A percentile compares a stretch with the other conserved stretches of the same genome.
Conservation (phyloP, 1,140 invertebrate genomes). For the Musca vetustissima region DNA sequence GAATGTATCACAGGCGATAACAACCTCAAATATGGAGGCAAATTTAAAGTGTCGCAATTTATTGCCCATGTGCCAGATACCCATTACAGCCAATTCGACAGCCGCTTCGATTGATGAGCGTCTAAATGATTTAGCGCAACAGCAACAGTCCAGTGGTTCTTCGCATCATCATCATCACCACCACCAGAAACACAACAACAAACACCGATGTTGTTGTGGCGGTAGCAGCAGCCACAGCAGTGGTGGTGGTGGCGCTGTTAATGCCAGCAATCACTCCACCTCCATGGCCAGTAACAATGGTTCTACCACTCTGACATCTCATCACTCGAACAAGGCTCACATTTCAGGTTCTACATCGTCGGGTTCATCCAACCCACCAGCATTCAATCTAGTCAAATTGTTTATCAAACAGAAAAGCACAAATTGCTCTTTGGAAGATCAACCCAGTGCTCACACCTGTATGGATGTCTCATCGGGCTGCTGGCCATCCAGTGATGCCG, state of each 20-base stretch:
- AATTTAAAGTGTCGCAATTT: conserved; percentile 58
- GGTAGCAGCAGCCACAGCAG: neutral
- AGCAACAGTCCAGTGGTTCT: conserved; percentile 48
- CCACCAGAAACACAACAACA: conserved; percentile 31
- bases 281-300: conserved; percentile 55
- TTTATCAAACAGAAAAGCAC: conserved; percentile 86
- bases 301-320: conserved; percentile 3
- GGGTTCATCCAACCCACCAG: conserved; percentile 50
- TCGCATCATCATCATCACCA: conserved; percentile 35
- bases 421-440: conserved; percentile 60
- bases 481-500: conserved; percentile 59
- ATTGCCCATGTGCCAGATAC: conserved; percentile 55
- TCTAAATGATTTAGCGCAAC: conserved; percentile 45
- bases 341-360: conserved; percentile 52
- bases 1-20: conserved; percentile 58
- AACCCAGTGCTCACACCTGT: conserved; percentile 58
- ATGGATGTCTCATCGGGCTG: conserved; percentile 67
- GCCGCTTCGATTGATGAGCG: conserved; percentile 43
- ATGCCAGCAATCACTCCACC: conserved; percentile 4
- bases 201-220: conserved; percentile 44
- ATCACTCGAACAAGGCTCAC: conserved; percentile 28
- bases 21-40: conserved; percentile 66
- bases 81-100: conserved; percentile 43
- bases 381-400: conserved; percentile 80
- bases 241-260: too few relatives aligned